Percentiles rank a stretch among this genome's conserved stretches.
Evolutionary conservation across 2,888 invertebrate species (phyloP).

Genomic region (Drosophila picticornis): DNA sequence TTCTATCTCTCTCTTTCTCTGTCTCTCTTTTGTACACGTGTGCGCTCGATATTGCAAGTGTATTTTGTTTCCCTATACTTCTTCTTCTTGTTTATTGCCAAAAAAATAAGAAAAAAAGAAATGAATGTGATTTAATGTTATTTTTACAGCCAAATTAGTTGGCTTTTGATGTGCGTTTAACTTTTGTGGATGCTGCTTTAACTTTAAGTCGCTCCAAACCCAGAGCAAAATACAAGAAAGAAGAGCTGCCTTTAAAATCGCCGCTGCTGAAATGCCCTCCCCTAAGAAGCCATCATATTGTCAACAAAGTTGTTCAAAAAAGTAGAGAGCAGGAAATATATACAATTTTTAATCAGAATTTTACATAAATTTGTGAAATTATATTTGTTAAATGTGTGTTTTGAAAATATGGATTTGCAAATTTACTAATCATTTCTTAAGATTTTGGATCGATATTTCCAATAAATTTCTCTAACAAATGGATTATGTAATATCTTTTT

Average conservation of each 20-base stretch:
- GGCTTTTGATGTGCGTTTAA: conserved; percentile 76
- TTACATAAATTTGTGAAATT: not conserved
- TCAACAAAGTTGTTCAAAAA: not conserved
- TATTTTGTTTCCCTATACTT: conserved; percentile 17
- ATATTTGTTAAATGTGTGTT: not conserved
- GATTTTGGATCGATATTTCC: not conserved
- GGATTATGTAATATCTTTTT: not conserved
- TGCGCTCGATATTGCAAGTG: conserved; percentile 50
- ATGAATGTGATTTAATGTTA: conserved; percentile 80
- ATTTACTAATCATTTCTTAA: not conserved
- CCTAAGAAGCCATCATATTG: not conserved
- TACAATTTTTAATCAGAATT: not conserved
- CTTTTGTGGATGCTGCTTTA: conserved; percentile 43
- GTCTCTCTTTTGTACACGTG: conserved; percentile 3
- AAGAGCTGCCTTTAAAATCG: not conserved
- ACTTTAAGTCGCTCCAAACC: conserved; percentile 38
- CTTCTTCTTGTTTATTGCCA: conserved; percentile 41
- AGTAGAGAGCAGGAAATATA: not conserved
- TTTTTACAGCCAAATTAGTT: conserved; percentile 81
- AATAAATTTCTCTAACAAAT: too few relatives aligned
- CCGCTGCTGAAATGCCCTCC: conserved; percentile 13
- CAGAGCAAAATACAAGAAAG: not conserved
- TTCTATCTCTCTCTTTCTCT: not conserved
- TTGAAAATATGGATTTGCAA: not conserved
- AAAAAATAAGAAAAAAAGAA: conserved; percentile 23